Conservation (phyloP, 2,797 vertebrate species). For the Pteropus rufus region DNA sequence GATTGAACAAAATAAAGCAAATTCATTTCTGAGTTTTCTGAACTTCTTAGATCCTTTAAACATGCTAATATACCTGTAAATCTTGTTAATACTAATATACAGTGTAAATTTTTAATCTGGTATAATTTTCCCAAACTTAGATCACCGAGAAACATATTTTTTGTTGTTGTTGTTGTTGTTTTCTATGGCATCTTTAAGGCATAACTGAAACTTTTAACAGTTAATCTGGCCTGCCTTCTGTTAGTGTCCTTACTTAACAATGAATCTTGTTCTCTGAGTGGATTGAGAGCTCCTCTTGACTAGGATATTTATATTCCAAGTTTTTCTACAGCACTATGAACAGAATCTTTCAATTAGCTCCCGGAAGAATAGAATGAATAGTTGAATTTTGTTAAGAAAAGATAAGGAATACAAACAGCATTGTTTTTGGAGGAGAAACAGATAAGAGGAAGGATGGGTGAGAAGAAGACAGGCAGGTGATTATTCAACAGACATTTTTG, state of each 20-base stretch:
- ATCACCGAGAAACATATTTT: background rate
- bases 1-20: conserved; percentile 42
- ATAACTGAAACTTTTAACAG: conserved; percentile 19
- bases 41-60: conserved; percentile 17
- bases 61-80: conserved; percentile 5
- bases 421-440: background rate
- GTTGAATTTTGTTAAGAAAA: conserved; percentile 35
- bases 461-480: background rate
- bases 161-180: background rate
- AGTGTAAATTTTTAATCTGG: background rate
- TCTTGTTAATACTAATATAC: conserved; percentile 10
- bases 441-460: background rate
- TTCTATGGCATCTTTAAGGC: background rate
- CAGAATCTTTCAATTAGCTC: background rate
- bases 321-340: background rate
- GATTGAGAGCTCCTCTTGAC: background rate
- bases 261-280: conserved; percentile 27
- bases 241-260: conserved; percentile 27
- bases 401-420: background rate
- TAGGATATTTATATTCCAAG: background rate
- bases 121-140: conserved; percentile 13
- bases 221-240: background rate
- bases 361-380: conserved; percentile 18
- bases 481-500: background rate
- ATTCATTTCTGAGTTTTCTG: conserved; percentile 18